Conservation (phyloP, 2,888 invertebrate species). For the Tholera decimalis region DNA sequence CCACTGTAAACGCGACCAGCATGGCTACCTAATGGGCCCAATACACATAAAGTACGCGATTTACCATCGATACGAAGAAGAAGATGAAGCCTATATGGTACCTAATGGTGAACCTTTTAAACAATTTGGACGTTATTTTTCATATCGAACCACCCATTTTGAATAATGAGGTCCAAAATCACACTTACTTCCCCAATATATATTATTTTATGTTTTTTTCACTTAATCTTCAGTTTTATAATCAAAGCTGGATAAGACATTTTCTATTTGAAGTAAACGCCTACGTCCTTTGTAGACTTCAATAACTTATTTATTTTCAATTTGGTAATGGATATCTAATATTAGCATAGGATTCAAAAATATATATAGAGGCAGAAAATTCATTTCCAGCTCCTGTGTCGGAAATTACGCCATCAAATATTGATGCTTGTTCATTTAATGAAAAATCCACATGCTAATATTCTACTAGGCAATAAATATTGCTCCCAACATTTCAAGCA, state of each 20-base stretch:
- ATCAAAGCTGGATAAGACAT: not conserved
- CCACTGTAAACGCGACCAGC: too few species aligned
- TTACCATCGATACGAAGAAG: too few species aligned
- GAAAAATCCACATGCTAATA: constrained; percentile 39
- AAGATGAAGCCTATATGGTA: too few species aligned
- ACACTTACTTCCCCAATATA: too few species aligned
- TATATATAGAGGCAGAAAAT: constrained; percentile 12
- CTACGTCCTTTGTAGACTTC: not conserved
- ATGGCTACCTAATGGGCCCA: too few species aligned
- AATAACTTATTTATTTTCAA: constrained; percentile 3
- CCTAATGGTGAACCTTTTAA: too few species aligned
- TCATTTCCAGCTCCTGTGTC: constrained; percentile 1
- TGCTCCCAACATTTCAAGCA: constrained; percentile 53
- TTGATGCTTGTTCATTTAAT: constrained; percentile 37
- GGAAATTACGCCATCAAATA: constrained; percentile 47
- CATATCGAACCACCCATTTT: too few species aligned
- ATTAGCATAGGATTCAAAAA: constrained; percentile 21
- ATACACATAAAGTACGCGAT: too few species aligned
- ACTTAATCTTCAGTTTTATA: not conserved
- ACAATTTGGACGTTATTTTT: too few species aligned
- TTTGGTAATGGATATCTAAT: constrained; percentile 30
- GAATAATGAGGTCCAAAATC: too few species aligned
- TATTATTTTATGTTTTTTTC: too few species aligned
- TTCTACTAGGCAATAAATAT: constrained; percentile 32
- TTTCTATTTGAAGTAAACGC: not conserved